Evolutionary conservation across 64 coral and sea anemone genomes (phyloP).

Genomic region (Stichodactyla helianthus): DNA sequence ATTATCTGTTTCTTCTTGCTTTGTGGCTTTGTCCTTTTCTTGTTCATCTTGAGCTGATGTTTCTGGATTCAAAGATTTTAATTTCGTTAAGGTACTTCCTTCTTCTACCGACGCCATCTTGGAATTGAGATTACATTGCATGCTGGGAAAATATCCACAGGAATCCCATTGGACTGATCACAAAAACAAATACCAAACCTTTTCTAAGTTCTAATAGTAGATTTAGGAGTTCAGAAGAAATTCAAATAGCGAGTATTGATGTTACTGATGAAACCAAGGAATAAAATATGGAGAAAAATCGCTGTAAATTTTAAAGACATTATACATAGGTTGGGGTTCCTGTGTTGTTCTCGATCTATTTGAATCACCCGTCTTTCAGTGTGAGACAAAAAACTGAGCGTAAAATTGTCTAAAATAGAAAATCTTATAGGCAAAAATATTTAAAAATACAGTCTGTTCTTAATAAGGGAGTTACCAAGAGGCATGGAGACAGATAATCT

Average conservation of each 20-base stretch:
- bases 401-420: not conserved
- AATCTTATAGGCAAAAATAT: not conserved
- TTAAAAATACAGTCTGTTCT: not conserved
- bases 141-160: not conserved
- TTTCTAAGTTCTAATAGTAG: no score
- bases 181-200: not conserved
- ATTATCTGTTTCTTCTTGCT: not conserved
- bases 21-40: not conserved
- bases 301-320: not conserved
- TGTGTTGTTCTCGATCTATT: not conserved
- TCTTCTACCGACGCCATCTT: slow-evolving; percentile 76
- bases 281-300: not conserved
- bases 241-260: not conserved
- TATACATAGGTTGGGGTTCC: not conserved
- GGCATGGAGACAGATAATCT: not conserved
- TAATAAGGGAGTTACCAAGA: not conserved
- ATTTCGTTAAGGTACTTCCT: slow-evolving; percentile 2
- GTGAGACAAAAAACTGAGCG: not conserved
- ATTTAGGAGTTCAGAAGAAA: not conserved
- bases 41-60: not conserved
- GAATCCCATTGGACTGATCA: not conserved
- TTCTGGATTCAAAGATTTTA: slow-evolving; percentile 12
- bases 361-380: not conserved
- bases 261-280: not conserved
- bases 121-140: slow-evolving; percentile 2